These are phyloP conservation scores for Protodeltote pygarga DNA, from an alignment of 2,888 invertebrate genomes.

Conservation along the genomic window DNA sequence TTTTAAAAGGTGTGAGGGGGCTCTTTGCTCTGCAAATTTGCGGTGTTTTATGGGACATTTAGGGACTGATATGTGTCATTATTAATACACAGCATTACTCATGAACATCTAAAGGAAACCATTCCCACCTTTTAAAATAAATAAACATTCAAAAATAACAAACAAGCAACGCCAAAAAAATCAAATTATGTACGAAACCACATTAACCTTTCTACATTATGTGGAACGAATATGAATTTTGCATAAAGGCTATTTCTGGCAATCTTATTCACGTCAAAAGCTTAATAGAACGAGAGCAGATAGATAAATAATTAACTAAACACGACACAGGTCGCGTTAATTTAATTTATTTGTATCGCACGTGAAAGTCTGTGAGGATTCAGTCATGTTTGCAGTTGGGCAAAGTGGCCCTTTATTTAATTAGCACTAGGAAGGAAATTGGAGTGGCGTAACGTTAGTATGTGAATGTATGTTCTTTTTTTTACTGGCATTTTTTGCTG, in stretches of 20 bases:
- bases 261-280: conserved; percentile 13
- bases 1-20: no score
- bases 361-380: conserved; percentile 27
- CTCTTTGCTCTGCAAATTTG: no score
- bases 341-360: conserved; percentile 39
- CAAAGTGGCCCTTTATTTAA: conserved; percentile 47
- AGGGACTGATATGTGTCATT: no score
- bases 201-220: conserved; percentile 30
- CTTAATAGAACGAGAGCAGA: conserved; percentile 12
- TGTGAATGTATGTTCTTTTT: conserved; percentile 13
- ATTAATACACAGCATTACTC: no score
- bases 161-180: conserved; percentile 5
- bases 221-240: conserved; percentile 34
- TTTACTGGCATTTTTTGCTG: background rate
- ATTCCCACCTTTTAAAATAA: background rate
- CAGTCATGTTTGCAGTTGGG: conserved; percentile 37
- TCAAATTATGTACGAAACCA: conserved; percentile 39
- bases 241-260: conserved; percentile 11
- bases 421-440: conserved; percentile 36
- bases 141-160: conserved; percentile 5
- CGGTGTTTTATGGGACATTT: no score
- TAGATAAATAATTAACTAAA: conserved; percentile 40
- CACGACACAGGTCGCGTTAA: conserved; percentile 32
- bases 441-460: conserved; percentile 17
- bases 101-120: conserved; percentile 7